Base-by-base conservation (phyloP, 2,797 vertebrate species). In the Todus mexicanus region DNA sequence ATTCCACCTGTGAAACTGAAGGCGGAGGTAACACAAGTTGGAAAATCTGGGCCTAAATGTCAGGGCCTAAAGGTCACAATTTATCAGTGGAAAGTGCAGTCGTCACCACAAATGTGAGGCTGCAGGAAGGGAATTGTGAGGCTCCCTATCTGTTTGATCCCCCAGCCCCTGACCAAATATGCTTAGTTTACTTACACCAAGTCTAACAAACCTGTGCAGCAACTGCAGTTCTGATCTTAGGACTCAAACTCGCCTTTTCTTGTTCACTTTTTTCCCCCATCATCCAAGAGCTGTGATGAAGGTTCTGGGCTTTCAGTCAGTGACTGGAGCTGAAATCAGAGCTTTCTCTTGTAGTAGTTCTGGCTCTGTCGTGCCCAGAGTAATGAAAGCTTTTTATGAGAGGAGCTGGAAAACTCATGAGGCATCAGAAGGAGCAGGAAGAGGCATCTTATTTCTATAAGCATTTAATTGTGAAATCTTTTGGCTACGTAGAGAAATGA, bases 1-100 rank as follows among this genome's bases (percentile, higher is more conserved):
- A 95, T 94, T 91, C 79, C 84, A 88, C 92, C 91, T 94, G 87
- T 96, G 96, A 95, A 95, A 95, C 87, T 92, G 76, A 92, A 95
- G 93, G 89, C 56, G 35, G 92, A 96, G 87, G 85, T 94, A 93
- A 76, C 77, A 66, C 84, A 92, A 95, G 80, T 88, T 91, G 79
- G 76, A 84, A 91, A 93, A 91, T 89, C 68, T 64, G 64, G 56
- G 64, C 76, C 84, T 94, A 93, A 96, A 95, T 93, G 92, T 95
- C 94, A 95, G 43, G 35, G 8, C 79, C 76, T 79, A 94, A 96
- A 95, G 93, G 85, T 96, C 95, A 82, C 60, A 81, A 87, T 92
- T 88, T 31, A 47, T 78, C 3, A 5, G 38, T 70, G 80, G 70
- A 82, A 94, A 91, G 95, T 61, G 79, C 89, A 91, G 89, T 95